A percentile compares a stretch with the other conserved stretches of the same genome.
Evolutionary conservation across 2,113 vertebrate genomes (phyloP).

Genomic region (Melanerpes aurifrons): DNA sequence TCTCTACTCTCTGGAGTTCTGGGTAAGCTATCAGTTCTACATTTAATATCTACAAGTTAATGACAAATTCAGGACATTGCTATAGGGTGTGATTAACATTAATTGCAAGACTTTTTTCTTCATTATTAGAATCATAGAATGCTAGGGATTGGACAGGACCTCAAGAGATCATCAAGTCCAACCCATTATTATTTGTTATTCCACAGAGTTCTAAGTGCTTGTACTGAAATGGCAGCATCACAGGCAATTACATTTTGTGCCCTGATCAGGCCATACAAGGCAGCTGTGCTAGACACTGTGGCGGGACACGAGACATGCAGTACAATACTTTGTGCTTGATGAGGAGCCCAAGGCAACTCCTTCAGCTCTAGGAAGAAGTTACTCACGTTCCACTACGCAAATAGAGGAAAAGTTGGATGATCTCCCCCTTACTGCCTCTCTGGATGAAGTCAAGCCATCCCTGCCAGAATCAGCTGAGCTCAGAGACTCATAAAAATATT

Average conservation of each 20-base stretch:
- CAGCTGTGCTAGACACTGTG: not conserved
- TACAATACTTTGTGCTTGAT: not conserved
- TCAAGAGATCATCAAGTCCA: too few relatives aligned
- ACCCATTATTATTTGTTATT: not conserved
- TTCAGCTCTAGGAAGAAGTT: not conserved
- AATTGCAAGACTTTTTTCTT: not conserved
- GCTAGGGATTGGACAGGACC: too few relatives aligned
- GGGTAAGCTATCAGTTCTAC: not conserved
- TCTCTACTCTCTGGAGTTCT: not conserved
- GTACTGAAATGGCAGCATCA: not conserved
- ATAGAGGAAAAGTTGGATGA: slow-evolving; percentile 1
- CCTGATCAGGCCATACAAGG: not conserved
- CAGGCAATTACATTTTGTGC: not conserved
- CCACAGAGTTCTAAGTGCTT: not conserved
- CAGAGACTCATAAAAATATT: slow-evolving; percentile 22
- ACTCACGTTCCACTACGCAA: slow-evolving; percentile 14
- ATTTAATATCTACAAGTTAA: not conserved
- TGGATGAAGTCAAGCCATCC: not conserved
- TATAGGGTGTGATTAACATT: not conserved
- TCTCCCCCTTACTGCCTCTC: not conserved
- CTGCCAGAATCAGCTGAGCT: not conserved
- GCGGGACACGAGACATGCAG: rapidly evolving
- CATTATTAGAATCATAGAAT: not conserved
- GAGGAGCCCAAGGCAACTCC: not conserved
- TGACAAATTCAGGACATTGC: not conserved